Evolutionary conservation across 2,888 invertebrate species (phyloP).

Genomic region (Rhingia rostrata): DNA sequence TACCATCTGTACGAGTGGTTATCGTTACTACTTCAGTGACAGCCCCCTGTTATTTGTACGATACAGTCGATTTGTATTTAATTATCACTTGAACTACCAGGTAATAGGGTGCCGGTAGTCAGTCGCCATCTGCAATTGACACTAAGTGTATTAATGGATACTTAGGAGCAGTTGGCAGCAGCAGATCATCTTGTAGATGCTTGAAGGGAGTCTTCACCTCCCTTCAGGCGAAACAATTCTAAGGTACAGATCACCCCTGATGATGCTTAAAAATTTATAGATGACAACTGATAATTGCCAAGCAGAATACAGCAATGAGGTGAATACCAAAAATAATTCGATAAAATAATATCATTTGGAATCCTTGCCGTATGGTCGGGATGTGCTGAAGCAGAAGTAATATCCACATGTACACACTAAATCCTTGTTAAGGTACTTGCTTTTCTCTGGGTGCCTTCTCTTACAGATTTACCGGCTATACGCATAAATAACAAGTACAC

Average conservation of each 20-base stretch:
- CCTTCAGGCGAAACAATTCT: no score
- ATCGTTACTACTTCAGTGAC: not conserved
- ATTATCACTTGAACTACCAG: constrained; percentile 60
- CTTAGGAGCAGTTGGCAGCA: constrained; percentile 17
- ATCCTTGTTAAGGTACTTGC: constrained; percentile 66
- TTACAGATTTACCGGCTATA: constrained; percentile 52
- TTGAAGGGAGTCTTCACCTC: no score
- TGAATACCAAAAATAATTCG: constrained; percentile 54
- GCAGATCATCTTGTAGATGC: not conserved
- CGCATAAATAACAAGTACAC: constrained; percentile 62
- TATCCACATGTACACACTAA: constrained; percentile 65
- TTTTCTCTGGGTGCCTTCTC: constrained; percentile 22
- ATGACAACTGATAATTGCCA: constrained; percentile 54
- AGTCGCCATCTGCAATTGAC: constrained; percentile 48
- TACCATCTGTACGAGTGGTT: not conserved
- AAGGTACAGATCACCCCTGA: no score
- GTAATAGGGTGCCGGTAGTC: constrained; percentile 14
- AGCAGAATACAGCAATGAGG: constrained; percentile 54
- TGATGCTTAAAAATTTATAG: not conserved
- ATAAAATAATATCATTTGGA: constrained; percentile 63
- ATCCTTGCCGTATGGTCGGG: constrained; percentile 42
- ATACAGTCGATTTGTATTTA: constrained; percentile 47
- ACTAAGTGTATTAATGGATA: constrained; percentile 58
- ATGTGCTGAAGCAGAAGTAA: constrained; percentile 62
- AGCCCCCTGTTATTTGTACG: constrained; percentile 1